A percentile compares a stretch with the other conserved stretches of the same genome.
Conservation (phyloP, 2,797 vertebrate species). For the Pseudomugil gertrudae region DNA sequence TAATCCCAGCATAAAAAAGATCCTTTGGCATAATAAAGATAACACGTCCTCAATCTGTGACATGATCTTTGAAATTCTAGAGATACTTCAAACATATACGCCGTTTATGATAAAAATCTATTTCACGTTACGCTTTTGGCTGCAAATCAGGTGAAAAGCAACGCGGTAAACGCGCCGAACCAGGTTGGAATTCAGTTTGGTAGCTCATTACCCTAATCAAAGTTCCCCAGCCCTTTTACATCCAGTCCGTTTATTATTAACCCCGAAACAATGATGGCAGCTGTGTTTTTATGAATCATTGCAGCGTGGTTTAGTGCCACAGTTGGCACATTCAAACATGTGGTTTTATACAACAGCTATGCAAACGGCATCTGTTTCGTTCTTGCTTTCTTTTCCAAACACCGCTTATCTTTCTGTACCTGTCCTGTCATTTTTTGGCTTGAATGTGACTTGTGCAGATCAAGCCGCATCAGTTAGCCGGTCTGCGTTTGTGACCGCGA, state of each 20-base stretch:
- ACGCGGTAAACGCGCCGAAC: background rate
- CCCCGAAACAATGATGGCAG: slow-evolving; percentile 1
- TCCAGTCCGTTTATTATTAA: background rate
- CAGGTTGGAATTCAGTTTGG: background rate
- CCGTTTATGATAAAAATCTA: fast-evolving
- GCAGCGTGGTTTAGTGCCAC: slow-evolving; percentile 15
- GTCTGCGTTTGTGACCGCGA: slow-evolving; percentile 15
- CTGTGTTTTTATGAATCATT: slow-evolving; percentile 20
- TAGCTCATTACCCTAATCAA: background rate
- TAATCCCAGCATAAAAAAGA: slow-evolving; percentile 27
- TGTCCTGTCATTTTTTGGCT: slow-evolving; percentile 7
- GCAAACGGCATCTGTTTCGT: slow-evolving; percentile 17
- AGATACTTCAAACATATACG: background rate
- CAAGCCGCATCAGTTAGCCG: slow-evolving; percentile 21
- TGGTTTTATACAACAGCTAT: slow-evolving; percentile 28
- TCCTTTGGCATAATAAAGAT: slow-evolving; percentile 27
- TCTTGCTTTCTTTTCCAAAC: slow-evolving; percentile 19
- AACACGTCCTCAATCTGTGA: background rate
- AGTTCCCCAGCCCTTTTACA: background rate
- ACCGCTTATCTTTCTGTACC: background rate
- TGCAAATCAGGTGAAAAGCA: background rate
- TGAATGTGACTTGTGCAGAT: slow-evolving; percentile 34
- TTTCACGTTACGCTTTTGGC: background rate
- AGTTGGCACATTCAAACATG: slow-evolving; percentile 22
- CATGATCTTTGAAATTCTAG: slow-evolving; percentile 12